phyloP scores from a whole-genome alignment of 2,797 vertebrate genomes.

The Knipowitschia caucasica region DNA sequence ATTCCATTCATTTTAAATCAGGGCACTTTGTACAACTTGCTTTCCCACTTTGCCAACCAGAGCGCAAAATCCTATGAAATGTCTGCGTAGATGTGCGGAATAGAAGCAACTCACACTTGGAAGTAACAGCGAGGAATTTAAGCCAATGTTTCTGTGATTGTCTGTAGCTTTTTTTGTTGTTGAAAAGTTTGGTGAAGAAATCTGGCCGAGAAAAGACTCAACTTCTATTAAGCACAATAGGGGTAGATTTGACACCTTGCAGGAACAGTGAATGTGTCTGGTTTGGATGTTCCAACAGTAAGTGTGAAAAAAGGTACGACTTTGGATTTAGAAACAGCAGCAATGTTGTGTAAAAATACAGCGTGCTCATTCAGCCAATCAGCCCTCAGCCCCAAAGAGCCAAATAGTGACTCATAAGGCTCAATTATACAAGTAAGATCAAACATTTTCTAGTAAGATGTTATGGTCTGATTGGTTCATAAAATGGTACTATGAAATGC shows the following conservation, averaged over 20 bases:
- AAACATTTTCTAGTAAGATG: no score
- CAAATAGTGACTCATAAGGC: no score
- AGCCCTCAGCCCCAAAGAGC: no score
- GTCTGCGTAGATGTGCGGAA: conserved; percentile 22
- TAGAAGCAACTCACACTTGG: conserved; percentile 45
- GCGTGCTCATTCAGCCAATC: no score
- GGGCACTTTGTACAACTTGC: conserved; percentile 49
- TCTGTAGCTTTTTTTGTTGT: conserved; percentile 15
- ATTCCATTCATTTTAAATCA: conserved; percentile 64
- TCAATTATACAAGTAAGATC: no score
- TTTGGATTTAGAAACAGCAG: neutral
- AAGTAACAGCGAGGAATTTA: conserved; percentile 33
- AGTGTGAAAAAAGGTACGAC: conserved; percentile 1
- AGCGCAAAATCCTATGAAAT: conserved; percentile 62
- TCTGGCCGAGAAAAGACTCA: neutral
- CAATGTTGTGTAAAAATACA: neutral
- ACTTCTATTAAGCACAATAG: neutral
- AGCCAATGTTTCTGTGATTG: conserved; percentile 15
- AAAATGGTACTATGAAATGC: no score
- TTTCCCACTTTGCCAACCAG: conserved; percentile 70
- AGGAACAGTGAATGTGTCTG: neutral
- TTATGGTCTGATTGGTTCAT: no score
- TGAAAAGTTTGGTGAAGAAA: conserved; percentile 4
- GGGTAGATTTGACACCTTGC: neutral
- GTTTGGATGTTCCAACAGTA: neutral